Base-by-base conservation (phyloP, 2,888 invertebrate species). In the Tholera decimalis region DNA sequence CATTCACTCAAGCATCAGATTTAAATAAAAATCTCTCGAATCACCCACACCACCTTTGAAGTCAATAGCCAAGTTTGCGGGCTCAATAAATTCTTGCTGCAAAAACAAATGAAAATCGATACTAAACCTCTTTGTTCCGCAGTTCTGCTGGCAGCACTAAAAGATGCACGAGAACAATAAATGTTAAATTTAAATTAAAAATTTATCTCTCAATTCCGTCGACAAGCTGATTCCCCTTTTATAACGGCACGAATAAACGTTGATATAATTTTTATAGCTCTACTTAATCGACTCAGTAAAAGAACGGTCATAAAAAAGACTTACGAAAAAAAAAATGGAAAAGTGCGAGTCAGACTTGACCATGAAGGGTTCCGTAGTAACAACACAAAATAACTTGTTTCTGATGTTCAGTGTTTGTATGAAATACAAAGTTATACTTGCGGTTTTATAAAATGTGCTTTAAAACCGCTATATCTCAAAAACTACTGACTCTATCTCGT, bases 251-350 rank as follows among this genome's bases (percentile, higher is more conserved):
- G 62, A 50, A 73, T 80, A 70, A 73, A 79, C 30, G 46, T 44
- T 57, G 24, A 59, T 67, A 71, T 71, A 63, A 70, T 77, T 79
- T 70, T 77, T 70, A 78, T 73, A 56, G 55, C 69, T 20, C 33
- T 58, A 58, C 47, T 79, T 73, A 73, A 65, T 73, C 30, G 69
- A 47, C 41, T 76, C 37, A 15, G 30, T 51, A 61, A 56, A 61
- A 56, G 24, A 56, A 37, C 8, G 33, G 35, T 6, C 41, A n/a
- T 64, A 59, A 70, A 62, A 63, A 2, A 5, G 49, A 50, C 44
- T 26, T 7, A 8, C 8, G 43, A 18, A 30, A 24, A 49, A 39
- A 37, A 33, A 18, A 44, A 37, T n/a, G n/a, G n/a, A n/a, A n/a
- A n/a, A n/a, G n/a, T n/a, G n/a, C n/a, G n/a, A n/a, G n/a, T n/a